phyloP scores from a whole-genome alignment of 1,140 invertebrate species.

The Chironomus tepperi region DNA sequence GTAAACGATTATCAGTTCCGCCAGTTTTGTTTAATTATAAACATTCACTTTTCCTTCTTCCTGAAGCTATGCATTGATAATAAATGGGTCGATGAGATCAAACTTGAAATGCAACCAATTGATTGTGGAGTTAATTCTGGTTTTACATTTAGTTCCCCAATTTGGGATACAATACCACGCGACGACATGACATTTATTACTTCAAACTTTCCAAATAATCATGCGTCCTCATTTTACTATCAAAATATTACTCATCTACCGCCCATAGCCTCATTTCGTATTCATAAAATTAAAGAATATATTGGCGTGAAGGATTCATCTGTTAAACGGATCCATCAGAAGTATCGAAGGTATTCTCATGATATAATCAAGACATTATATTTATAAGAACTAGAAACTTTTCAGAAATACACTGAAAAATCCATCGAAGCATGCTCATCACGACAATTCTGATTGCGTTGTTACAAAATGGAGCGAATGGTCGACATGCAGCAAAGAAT shows the following conservation, averaged over 20 bases:
- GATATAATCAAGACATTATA: too few relatives aligned
- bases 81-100: constrained; percentile 88
- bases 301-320: not conserved
- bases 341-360: not conserved
- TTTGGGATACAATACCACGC: constrained; percentile 84
- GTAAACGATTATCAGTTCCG: constrained; percentile 13
- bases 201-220: constrained; percentile 80
- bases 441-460: constrained; percentile 60
- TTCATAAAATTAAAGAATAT: constrained; percentile 62
- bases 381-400: not conserved
- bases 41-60: not conserved
- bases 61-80: constrained; percentile 78
- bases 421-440: not conserved
- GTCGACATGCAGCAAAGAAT: constrained; percentile 74
- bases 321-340: not conserved
- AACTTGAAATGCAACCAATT: constrained; percentile 86
- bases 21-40: too few relatives aligned
- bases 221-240: constrained; percentile 92
- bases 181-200: constrained; percentile 86
- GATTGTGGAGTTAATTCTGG: constrained; percentile 97
- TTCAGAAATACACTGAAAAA: not conserved
- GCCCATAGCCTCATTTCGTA: constrained; percentile 82
- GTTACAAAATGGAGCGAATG: constrained; percentile 81
- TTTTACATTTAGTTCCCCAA: constrained; percentile 91
- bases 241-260: constrained; percentile 75